phyloP scores from a whole-genome alignment of 2,797 vertebrate species.

The Aeoliscus strigatus region DNA sequence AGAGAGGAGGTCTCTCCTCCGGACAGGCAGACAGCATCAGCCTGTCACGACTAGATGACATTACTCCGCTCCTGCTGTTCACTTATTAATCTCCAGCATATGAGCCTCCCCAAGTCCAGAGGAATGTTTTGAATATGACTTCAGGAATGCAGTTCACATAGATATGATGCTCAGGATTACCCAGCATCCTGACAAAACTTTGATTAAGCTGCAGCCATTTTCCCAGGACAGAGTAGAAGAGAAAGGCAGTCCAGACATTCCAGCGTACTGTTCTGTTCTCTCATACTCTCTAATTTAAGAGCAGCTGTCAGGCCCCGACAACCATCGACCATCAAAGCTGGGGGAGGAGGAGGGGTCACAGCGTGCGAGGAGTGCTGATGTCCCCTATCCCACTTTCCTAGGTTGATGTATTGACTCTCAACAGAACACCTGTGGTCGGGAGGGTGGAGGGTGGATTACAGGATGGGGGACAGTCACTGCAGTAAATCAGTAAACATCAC shows the following conservation, averaged over 20 bases:
- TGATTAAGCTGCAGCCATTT: slow-evolving; percentile 46
- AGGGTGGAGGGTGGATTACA: slow-evolving; percentile 55
- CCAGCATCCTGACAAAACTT: slow-evolving; percentile 40
- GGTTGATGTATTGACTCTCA: slow-evolving; percentile 27
- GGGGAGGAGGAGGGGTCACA: slow-evolving; percentile 25
- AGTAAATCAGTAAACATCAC: no score
- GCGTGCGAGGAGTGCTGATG: slow-evolving; percentile 27
- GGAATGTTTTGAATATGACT: slow-evolving; percentile 35
- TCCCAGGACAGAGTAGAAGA: slow-evolving; percentile 64
- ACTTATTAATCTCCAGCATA: slow-evolving; percentile 32
- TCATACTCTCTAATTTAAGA: slow-evolving; percentile 78
- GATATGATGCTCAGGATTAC: slow-evolving; percentile 39
- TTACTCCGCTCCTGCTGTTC: slow-evolving; percentile 36
- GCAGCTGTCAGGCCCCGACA: slow-evolving; percentile 74
- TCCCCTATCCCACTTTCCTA: slow-evolving; percentile 50
- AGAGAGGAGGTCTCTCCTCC: slow-evolving; percentile 51
- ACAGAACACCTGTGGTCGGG: slow-evolving; percentile 58
- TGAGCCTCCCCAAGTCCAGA: slow-evolving; percentile 14
- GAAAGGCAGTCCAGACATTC: slow-evolving; percentile 75
- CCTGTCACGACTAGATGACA: slow-evolving; percentile 30
- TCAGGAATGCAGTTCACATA: slow-evolving; percentile 33
- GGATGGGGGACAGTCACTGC: slow-evolving; percentile 30
- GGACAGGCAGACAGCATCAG: slow-evolving; percentile 27
- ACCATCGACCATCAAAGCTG: slow-evolving; percentile 69
- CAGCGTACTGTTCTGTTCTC: slow-evolving; percentile 64